Base-by-base conservation (phyloP, 2,797 vertebrate species). In the Benthosema pterotum region DNA sequence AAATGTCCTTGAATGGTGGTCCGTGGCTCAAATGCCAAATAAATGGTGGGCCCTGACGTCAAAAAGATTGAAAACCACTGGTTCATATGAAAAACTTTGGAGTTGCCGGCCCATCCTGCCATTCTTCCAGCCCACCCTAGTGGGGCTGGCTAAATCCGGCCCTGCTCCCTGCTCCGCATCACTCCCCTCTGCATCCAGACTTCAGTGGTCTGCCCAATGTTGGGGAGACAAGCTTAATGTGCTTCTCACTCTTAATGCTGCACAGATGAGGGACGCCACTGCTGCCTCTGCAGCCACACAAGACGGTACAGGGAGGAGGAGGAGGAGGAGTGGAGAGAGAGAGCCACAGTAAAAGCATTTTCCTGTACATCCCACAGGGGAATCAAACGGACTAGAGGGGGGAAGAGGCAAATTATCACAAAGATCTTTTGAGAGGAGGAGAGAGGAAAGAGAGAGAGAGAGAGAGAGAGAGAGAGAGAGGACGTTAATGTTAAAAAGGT, bases 171-270 rank as follows among this genome's bases (percentile, higher is more conserved):
- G n/a, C n/a, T 8, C 18, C n/a, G 12, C 15, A 51, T 12, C 42
- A 5, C 19, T 59, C 47, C 19, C 57, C 47, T 58, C 18, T 46
- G 52, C 14, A 63, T 63, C 60, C 65, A 80, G 74, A 56, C 67
- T 57, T 43, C 65, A 77, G 60, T 66, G 66, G 82, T 84, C 83
- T 85, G 81, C 65, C 76, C 59, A 69, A 71, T 84, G 82, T 84
- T 80, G 65, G 55, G 75, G 72, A 89, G 83, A 89, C 85, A 75
- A 74, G 66, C 71, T 72, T 79, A 82, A 89, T 88, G 75, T 78
- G 74, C 78, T 57, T 82, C 84, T 85, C 58, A 71, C 60, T 85
- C 83, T 68, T 85, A 87, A 90, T 72, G 70, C 74, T 82, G 65
- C 75, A 84, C 83, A 87, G 88, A 87, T 85, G 86, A 86, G 74